A percentile compares a stretch with the other conserved stretches of the same genome.
phyloP scores from a whole-genome alignment of 2,888 invertebrate genomes.

The Lacanobia oleracea region DNA sequence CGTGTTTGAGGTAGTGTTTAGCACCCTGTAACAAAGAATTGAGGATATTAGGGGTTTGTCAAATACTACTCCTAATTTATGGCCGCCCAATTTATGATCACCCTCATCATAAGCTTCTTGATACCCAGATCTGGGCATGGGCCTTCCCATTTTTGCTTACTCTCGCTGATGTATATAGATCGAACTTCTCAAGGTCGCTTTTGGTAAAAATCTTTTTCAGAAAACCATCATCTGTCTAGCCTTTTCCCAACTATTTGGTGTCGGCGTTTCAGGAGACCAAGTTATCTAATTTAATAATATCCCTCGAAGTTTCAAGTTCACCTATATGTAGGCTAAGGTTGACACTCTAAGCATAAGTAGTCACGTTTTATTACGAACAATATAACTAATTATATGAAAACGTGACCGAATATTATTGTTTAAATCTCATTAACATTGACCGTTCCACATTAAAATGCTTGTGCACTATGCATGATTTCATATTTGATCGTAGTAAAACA shows the following conservation, averaged over 20 bases:
- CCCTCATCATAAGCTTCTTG: neutral
- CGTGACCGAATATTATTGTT: conserved; percentile 41
- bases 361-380: conserved; percentile 12
- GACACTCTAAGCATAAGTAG: neutral
- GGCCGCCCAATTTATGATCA: neutral
- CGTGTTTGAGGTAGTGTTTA: conserved; percentile 92
- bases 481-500: conserved; percentile 9
- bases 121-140: neutral
- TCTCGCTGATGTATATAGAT: neutral
- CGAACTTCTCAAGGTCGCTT: neutral
- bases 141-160: neutral
- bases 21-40: conserved; percentile 86
- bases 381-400: conserved; percentile 17
- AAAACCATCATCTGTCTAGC: neutral
- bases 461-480: conserved; percentile 33
- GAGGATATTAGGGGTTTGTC: neutral
- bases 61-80: no score
- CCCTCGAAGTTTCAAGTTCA: conserved; percentile 4
- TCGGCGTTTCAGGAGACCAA: no score
- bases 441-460: conserved; percentile 54
- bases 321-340: conserved; percentile 3
- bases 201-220: neutral
- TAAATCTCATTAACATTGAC: conserved; percentile 48
- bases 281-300: neutral
- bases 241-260: no score